Conservation (phyloP, 2,888 invertebrate species). For the Ceramica pisi region DNA sequence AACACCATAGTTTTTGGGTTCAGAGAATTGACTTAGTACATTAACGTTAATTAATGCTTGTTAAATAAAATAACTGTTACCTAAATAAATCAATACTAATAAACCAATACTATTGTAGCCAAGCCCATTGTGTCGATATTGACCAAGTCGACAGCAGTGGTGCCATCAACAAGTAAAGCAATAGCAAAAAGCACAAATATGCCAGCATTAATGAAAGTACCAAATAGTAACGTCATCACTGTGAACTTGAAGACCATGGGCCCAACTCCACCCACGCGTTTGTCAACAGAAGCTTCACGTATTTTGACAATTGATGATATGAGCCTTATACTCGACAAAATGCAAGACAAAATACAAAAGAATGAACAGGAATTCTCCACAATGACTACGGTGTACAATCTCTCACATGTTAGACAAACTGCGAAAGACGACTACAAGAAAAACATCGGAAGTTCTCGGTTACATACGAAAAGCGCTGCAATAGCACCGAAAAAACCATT, state of each 20-base stretch:
- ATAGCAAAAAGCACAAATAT: neutral
- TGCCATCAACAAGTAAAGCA: neutral
- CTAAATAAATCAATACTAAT: too few species aligned
- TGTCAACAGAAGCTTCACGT: neutral
- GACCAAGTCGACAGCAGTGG: neutral
- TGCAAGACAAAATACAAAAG: constrained; percentile 16
- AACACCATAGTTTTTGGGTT: too few species aligned
- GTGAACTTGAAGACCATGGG: constrained; percentile 40
- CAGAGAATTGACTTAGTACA: too few species aligned
- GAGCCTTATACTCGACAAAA: neutral
- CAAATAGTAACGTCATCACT: constrained; percentile 29
- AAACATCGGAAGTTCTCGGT: neutral
- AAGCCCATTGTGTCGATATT: neutral
- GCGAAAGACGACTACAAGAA: neutral
- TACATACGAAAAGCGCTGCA: neutral
- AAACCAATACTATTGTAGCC: neutral
- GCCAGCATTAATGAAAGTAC: neutral
- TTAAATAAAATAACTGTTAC: too few species aligned
- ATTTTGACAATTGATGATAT: constrained; percentile 21
- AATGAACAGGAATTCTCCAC: neutral
- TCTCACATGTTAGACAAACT: neutral
- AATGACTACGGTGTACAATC: neutral
- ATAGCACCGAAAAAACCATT: neutral
- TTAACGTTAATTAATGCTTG: too few species aligned
- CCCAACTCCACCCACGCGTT: neutral